Evolutionary conservation across 2,113 vertebrate genomes (phyloP), one percentile per base, ranked within the genome.

Genomic region (Catharus bicknelli): DNA sequence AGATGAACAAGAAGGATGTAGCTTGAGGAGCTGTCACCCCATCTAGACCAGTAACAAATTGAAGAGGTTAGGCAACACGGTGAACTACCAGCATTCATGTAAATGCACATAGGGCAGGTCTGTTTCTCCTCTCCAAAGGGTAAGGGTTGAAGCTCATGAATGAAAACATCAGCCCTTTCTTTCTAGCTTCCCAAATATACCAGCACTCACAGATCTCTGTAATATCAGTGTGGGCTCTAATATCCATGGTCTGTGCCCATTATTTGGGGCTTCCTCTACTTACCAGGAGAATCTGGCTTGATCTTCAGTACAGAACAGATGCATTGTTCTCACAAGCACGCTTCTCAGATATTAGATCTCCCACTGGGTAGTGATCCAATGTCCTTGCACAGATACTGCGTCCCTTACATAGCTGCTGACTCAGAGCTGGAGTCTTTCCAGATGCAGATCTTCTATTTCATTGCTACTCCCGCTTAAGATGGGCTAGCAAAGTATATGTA

Each of bases 51-150:
- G 53, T 76, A 45, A 63, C 5, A n/a, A 54, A 58, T 5, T 53
- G 20, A 23, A 36, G 73, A 76, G 21, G 32, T 83, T 72, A 58
- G 43, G 29, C 27, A 30, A 13, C 21, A 3, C 22, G 2, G 5
- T 57, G 38, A 75, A 5, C 43, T 67, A 43, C 43, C 12, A 29
- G 16, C 10, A 76, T 53, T 57, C 0, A 0, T 5, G 3, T 26
- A 18, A 67, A 40, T 76, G 21, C 16, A 30, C 26, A 9, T n/a
- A 54, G 32, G 17, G 18, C 15, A n/a, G 32, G 26, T 15, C 21
- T 68, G 5, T 87, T 90, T 84, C 38, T 87, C 21, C 38, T 80
- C 4, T 75, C 21, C 27, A 68, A 40, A 43, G 76, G 38, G 9
- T 53, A n/a, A 40, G 10, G 5, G 15, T 40, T 83, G 48, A 83